Evolutionary conservation across 2,888 invertebrate genomes (phyloP).

Genomic region (Nycteola revayana): DNA sequence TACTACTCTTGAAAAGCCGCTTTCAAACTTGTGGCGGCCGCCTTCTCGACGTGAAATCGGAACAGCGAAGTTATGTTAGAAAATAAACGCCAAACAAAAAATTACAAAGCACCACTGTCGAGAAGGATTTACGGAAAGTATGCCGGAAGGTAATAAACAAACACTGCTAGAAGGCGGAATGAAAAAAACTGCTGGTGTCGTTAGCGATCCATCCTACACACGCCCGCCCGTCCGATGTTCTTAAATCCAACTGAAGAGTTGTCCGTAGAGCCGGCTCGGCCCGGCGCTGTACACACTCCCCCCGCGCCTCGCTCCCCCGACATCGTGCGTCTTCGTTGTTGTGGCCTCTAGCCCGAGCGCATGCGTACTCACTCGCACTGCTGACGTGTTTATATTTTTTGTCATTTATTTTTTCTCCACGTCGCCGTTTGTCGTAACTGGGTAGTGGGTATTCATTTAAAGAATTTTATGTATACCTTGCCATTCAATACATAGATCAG

Average conservation of each 20-base stretch:
- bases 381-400: conserved; percentile 80
- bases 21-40: conserved; percentile 78
- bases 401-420: conserved; percentile 55
- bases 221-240: conserved; percentile 81
- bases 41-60: conserved; percentile 80
- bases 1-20: conserved; percentile 79
- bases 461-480: conserved; percentile 4
- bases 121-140: conserved; percentile 75
- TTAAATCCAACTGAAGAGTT: conserved; percentile 77
- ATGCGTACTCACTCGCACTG: conserved; percentile 73
- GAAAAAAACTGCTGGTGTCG: conserved; percentile 83
- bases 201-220: conserved; percentile 80
- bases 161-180: conserved; percentile 81
- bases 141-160: conserved; percentile 78
- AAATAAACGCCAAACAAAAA: conserved; percentile 64
- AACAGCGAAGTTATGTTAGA: conserved; percentile 63
- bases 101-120: conserved; percentile 73
- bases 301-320: conserved; percentile 42
- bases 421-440: conserved; percentile 30
- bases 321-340: conserved; percentile 52
- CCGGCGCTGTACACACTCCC: conserved; percentile 41
- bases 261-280: conserved; percentile 51
- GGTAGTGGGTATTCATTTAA: conserved; percentile 2
- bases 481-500: conserved; percentile 13
- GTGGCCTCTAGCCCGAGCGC: conserved; percentile 64